Evolutionary conservation across 2,113 vertebrate genomes (phyloP).

Genomic region (Canis aureus): DNA sequence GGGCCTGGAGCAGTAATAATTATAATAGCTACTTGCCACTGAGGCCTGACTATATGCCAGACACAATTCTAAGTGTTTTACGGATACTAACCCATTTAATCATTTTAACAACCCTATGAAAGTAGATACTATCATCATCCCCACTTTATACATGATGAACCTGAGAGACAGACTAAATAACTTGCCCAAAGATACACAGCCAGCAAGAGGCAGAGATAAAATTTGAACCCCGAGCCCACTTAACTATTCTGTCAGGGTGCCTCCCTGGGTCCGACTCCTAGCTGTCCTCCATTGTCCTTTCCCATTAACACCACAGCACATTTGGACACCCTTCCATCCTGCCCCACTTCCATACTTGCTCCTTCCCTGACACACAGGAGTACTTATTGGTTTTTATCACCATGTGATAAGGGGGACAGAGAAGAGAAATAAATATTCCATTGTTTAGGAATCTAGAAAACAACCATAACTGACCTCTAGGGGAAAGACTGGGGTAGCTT

Average conservation of each 20-base stretch:
- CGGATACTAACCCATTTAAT: background rate
- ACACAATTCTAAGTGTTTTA: background rate
- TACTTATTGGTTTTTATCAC: background rate
- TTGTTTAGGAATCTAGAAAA: slow-evolving; percentile 28
- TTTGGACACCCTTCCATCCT: background rate
- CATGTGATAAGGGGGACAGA: background rate
- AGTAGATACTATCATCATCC: background rate
- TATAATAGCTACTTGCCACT: background rate
- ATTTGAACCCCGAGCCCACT: background rate
- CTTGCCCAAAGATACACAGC: slow-evolving; percentile 45
- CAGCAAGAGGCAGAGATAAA: background rate
- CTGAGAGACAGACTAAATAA: slow-evolving; percentile 5
- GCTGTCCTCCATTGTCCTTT: background rate
- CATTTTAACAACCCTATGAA: background rate
- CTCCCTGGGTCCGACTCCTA: background rate
- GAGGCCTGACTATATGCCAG: background rate
- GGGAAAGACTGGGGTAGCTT: background rate
- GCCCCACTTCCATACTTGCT: background rate
- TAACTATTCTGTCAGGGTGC: background rate
- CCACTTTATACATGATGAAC: background rate
- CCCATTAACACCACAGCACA: background rate
- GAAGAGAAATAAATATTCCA: slow-evolving; percentile 32
- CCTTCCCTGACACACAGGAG: background rate
- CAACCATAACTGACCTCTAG: background rate
- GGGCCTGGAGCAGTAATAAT: background rate